These are phyloP conservation scores for Halcyon smyrnensis DNA, from an alignment of 2,797 vertebrate genomes.

Conservation along the genomic window DNA sequence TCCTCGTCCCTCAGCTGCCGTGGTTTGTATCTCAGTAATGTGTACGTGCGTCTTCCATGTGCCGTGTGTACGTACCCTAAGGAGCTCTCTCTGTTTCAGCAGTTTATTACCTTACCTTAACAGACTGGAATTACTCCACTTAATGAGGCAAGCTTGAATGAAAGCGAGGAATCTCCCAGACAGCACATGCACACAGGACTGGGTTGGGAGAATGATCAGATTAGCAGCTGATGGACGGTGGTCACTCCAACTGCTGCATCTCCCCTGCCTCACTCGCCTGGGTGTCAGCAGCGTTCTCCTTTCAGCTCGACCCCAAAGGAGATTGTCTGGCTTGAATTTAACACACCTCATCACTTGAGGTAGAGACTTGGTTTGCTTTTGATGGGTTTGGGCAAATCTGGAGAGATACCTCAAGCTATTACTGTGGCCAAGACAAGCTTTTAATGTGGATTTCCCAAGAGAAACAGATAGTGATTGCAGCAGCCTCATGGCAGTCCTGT, in stretches of 20 bases:
- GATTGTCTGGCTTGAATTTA: not conserved
- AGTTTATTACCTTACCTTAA: constrained; percentile 52
- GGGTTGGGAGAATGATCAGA: constrained; percentile 2
- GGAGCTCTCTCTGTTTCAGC: constrained; percentile 13
- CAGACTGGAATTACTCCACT: constrained; percentile 30
- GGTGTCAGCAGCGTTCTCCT: not conserved
- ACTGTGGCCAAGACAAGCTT: not conserved
- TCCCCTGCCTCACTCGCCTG: not conserved
- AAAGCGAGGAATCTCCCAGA: constrained; percentile 11
- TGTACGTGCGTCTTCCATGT: not conserved
- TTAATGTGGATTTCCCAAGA: not conserved
- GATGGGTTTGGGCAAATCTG: not conserved
- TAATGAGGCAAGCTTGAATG: constrained; percentile 27
- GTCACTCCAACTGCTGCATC: not conserved
- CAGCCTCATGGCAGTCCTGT: not conserved
- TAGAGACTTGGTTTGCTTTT: not conserved
- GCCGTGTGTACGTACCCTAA: not conserved
- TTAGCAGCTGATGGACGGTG: constrained; percentile 22
- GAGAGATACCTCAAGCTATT: not conserved
- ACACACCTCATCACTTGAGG: not conserved
- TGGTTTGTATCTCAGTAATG: not conserved
- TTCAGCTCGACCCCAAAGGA: not conserved
- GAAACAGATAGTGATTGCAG: not conserved
- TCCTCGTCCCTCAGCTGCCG: not conserved
- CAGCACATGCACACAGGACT: not conserved